Evolutionary conservation across 2,888 invertebrate genomes (phyloP), one percentile per base, ranked within the genome.

Genomic region (Pristionchus arcanus): DNA sequence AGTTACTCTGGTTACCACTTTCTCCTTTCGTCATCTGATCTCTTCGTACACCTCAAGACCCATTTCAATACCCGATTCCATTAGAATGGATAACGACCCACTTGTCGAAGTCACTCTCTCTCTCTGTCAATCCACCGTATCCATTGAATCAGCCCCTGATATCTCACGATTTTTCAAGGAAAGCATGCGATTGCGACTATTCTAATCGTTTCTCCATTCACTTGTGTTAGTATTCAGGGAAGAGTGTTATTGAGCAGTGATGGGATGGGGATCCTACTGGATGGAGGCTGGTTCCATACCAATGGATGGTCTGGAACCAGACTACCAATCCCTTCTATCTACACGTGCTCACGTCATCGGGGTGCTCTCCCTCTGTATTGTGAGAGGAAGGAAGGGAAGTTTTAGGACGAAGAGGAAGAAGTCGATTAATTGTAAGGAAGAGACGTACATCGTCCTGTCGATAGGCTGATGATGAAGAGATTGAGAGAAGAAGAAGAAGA

Each of bases 371-470:
- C 68, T 68, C 68, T 1, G 37, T 37, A n/a, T 53, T 28, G 13
- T 49, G 7, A 16, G 49, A n/a, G 49, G 42, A 11, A 25, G 49
- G 49, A n/a, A 81, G 81, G 49, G 81, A 81, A n/a, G 81, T 81
- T 81, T 81, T 81, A 53, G 81, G 81, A 25, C 81, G 81, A 25
- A 42, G 81, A 28, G 81, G 81, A 53, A 53, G 81, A n/a, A 53
- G 81, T 25, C 81, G 81, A 28, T 81, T 81, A 28, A 81, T 9
- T n/a, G 81, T 81, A 49, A 81, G 81, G 81, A 81, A 81, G 81
- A 81, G 81, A 81, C 81, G 81, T 81, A 81, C 81, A 16, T 81
- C 81, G 1, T 81, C 81, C 81, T 49, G n/a, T 25, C 81, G 81
- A 53, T 81, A 81, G 16, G 49, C 81, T 16, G 42, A 42, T 9